Base-by-base conservation (phyloP, 2,797 vertebrate genomes). In the Propithecus deckenii region DNA sequence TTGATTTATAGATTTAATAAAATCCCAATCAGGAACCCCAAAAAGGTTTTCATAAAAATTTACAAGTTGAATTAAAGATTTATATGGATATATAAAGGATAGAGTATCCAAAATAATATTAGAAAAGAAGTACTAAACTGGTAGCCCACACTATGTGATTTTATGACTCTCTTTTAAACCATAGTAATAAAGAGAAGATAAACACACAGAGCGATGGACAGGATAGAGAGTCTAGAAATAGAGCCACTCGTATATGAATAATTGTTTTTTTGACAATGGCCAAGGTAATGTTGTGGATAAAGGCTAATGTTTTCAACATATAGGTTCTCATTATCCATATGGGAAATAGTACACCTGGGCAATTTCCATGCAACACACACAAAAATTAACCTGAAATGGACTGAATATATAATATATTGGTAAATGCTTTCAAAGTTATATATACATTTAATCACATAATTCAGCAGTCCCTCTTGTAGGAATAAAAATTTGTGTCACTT, bases 1-100 rank as follows among this genome's bases (percentile, higher is more conserved):
- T 76, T 86, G 46, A 78, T 57, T 69, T 61, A 25, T 25, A 52
- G n/a, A 57, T 50, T 86, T 84, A 89, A 78, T 55, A 87, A 95
- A 94, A 69, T 87, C 23, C n/a, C 43, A 74, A 72, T 83, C 4
- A 65, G 61, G 87, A 86, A 13, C 15, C 1, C 8, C 5, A 52
- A 67, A 71, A 65, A 4, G 5, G 35, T 65, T 93, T 83, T 61
- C 23, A 18, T 50, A 63, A 43, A 87, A 67, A 87, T 84, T 74
- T 78, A 86, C 4, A 65, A 79, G 17, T 50, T 74, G 32, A 61
- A 79, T 79, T 4, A 74, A 32, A 78, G 72, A 74, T 20, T 22
- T 75, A 20, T 84, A 35, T 75, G 35, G 22, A 48, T 43, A 4
- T 25, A 1, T 63, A 71, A 63, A 72, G 8, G 7, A 2, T 76